A percentile compares a stretch with the other conserved stretches of the same genome.
Evolutionary conservation across 2,888 invertebrate genomes (phyloP).

Genomic region (Nomada fabriciana): DNA sequence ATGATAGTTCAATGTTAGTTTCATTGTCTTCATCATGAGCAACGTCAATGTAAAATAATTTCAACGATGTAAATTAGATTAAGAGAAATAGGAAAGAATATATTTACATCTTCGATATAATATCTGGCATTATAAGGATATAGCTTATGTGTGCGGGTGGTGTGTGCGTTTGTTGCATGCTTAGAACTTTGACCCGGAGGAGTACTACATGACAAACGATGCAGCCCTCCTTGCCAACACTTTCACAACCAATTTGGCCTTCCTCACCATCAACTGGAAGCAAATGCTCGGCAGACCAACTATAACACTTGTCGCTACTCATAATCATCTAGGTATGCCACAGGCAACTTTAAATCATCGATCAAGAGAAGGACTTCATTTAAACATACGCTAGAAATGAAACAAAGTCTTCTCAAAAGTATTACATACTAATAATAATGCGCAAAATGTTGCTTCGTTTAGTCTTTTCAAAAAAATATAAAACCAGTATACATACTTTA

Average conservation of each 20-base stretch:
- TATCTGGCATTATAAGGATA: conserved; percentile 39
- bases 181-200: conserved; percentile 95
- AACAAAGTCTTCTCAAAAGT: conserved; percentile 8
- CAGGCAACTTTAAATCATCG: conserved; percentile 60
- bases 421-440: conserved; percentile 10
- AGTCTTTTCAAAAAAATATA: background rate
- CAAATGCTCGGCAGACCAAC: conserved; percentile 98
- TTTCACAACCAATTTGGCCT: conserved; percentile 96
- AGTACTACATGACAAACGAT: conserved; percentile 99
- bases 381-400: background rate
- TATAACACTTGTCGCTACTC: conserved; percentile 94
- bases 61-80: conserved; percentile 16
- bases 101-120: conserved; percentile 10
- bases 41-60: conserved; percentile 35
- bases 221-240: conserved; percentile 97
- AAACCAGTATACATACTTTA: background rate
- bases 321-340: conserved; percentile 92
- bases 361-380: conserved; percentile 32
- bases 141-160: conserved; percentile 74
- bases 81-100: background rate
- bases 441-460: conserved; percentile 15
- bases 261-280: conserved; percentile 98
- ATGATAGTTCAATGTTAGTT: conserved; percentile 30
- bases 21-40: conserved; percentile 48
- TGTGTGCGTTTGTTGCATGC: conserved; percentile 83